Evolutionary conservation across 2,113 vertebrate genomes (phyloP).

Genomic region (Centropristis striata): DNA sequence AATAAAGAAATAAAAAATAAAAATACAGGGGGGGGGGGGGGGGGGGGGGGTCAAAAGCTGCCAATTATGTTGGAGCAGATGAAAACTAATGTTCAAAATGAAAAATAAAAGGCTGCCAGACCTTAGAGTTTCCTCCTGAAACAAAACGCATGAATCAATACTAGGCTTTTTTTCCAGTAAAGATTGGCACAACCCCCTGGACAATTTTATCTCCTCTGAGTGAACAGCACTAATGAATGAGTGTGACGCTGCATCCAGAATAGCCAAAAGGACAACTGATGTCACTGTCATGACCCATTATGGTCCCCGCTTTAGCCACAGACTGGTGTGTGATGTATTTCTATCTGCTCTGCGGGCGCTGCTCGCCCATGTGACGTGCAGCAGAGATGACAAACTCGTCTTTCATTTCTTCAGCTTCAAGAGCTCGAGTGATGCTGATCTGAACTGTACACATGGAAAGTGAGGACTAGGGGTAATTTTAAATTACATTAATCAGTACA

Average conservation of each 20-base stretch:
- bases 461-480: neutral
- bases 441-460: conserved; percentile 2
- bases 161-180: conserved; percentile 15
- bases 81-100: too few relatives aligned
- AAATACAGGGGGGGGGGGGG: too few relatives aligned
- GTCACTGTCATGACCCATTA: conserved; percentile 36
- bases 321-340: conserved; percentile 39
- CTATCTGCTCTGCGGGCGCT: conserved; percentile 21
- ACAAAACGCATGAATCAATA: conserved; percentile 47
- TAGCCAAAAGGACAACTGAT: conserved; percentile 40
- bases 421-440: neutral
- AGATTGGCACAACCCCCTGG: conserved; percentile 1
- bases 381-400: conserved; percentile 40
- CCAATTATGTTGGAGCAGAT: too few relatives aligned
- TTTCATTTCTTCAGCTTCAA: neutral
- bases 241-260: conserved; percentile 40
- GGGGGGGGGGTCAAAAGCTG: too few relatives aligned
- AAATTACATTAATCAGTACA: neutral
- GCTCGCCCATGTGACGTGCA: conserved; percentile 26
- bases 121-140: too few relatives aligned
- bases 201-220: conserved; percentile 15
- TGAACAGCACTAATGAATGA: conserved; percentile 40
- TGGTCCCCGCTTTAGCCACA: conserved; percentile 23
- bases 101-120: too few relatives aligned
- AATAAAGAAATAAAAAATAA: too few relatives aligned